Evolutionary conservation across 2,888 invertebrate genomes (phyloP).

Genomic region (Cryptosula pallasiana): DNA sequence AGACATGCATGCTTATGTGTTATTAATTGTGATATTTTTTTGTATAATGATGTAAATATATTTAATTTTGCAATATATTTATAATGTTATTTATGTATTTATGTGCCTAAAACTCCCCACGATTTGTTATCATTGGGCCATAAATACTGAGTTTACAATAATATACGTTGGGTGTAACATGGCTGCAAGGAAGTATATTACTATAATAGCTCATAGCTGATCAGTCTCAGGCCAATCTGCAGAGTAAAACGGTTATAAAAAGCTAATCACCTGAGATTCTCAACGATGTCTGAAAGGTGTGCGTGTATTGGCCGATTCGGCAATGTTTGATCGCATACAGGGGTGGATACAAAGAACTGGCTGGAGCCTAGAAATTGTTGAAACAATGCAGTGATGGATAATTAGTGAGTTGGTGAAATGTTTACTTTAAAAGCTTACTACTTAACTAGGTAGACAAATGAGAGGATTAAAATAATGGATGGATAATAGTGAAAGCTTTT

Average conservation of each 20-base stretch:
- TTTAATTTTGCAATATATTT: too few species aligned
- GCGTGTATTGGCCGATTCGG: background rate
- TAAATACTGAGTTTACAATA: too few species aligned
- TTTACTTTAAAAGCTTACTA: background rate
- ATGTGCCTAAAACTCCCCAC: too few species aligned
- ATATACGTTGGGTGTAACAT: too few species aligned
- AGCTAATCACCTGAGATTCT: slow-evolving; percentile 19
- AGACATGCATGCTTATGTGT: too few species aligned
- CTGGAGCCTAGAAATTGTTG: too few species aligned
- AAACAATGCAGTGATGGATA: background rate
- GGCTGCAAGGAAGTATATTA: background rate
- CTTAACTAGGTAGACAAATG: background rate
- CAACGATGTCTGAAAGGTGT: slow-evolving; percentile 6
- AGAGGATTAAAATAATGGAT: background rate
- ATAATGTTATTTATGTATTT: too few species aligned
- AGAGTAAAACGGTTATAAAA: background rate
- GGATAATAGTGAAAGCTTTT: background rate
- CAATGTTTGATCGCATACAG: slow-evolving; percentile 4
- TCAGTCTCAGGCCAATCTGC: background rate
- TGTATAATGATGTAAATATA: too few species aligned
- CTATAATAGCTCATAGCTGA: background rate
- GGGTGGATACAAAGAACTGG: slow-evolving; percentile 2
- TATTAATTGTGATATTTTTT: too few species aligned
- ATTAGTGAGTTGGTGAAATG: background rate
- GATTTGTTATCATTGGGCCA: too few species aligned